Base-by-base conservation (phyloP, 2,797 vertebrate genomes). In the Sphenodon punctatus region DNA sequence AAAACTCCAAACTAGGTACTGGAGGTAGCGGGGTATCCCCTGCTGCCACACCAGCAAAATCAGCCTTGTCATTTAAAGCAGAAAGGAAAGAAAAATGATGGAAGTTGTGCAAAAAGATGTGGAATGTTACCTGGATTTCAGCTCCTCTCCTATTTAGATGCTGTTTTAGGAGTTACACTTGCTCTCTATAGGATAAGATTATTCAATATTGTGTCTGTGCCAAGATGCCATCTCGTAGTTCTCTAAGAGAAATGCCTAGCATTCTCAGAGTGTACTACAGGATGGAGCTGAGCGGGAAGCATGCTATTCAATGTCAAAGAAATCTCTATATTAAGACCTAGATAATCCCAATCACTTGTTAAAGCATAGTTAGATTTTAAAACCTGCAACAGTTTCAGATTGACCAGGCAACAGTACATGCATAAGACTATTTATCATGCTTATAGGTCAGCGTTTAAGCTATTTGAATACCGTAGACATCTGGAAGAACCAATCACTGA, bases 291-390 rank as follows among this genome's bases (percentile, higher is more conserved):
- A 78, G 49, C 8, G 73, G 56, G 82, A 51, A 77, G 78, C 75
- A 82, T 43, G 78, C 38, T 41, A n/a, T 36, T 89, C 80, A 76
- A 65, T 43, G 46, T 63, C 78, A 90, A 90, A 82, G 75, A 91
- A 90, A 83, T 65, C 85, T 66, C 58, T 80, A 51, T 74, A 85
- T 88, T 86, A 86, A 88, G 49, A 84, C 43, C 46, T 67, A 46
- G 70, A 82, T 91, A 91, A 91, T 89, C 87, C 70, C 75, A 89
- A 56, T 71, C 48, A 70, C 41, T 86, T 79, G 43, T 81, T 83
- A 88, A 90, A 89, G 63, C 72, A 82, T 67, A 86, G 82, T 88
- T 91, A 55, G 61, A 59, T 88, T 89, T 87, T 59, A 85, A 92
- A 91, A 88, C 76, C 61, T 53, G 61, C 58, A 58, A 74, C 72